These are phyloP conservation scores for Agrotis clavis DNA, from an alignment of 2,888 invertebrate species.

Conservation along the genomic window DNA sequence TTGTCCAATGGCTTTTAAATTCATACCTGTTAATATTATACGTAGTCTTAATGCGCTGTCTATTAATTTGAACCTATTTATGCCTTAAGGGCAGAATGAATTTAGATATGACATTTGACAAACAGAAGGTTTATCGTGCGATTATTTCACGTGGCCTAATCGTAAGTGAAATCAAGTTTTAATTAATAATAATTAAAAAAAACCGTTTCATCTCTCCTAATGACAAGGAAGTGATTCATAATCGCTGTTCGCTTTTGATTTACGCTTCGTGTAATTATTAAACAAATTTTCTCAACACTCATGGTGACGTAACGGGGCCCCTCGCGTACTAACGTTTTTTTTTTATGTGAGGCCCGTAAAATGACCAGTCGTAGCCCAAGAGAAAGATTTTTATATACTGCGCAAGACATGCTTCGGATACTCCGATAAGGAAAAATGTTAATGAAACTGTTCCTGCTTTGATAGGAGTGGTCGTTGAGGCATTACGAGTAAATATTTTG, in stretches of 20 bases:
- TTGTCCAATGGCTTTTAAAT: constrained; percentile 19
- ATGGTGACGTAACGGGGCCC: constrained; percentile 85
- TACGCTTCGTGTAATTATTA: constrained; percentile 69
- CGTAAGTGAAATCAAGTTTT: too few species aligned
- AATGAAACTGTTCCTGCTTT: constrained; percentile 11
- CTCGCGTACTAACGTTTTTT: constrained; percentile 76
- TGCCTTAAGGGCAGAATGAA: background rate
- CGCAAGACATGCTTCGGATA: constrained; percentile 42
- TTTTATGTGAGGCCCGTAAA: constrained; percentile 76
- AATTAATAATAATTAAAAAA: background rate
- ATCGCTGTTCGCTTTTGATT: constrained; percentile 71
- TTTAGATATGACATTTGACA: background rate
- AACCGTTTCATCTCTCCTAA: constrained; percentile 26
- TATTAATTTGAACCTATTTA: background rate
- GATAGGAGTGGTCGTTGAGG: background rate
- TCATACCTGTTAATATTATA: background rate
- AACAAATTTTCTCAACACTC: constrained; percentile 81
- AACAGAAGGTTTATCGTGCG: background rate
- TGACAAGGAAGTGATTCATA: constrained; percentile 33
- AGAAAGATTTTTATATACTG: constrained; percentile 70
- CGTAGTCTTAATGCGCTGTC: background rate
- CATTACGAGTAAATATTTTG: background rate
- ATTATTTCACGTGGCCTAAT: too few species aligned
- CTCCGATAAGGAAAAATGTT: constrained; percentile 28
- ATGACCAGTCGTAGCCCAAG: constrained; percentile 74